Base-by-base conservation (phyloP, 2,113 vertebrate species). In the Tichodroma muraria region DNA sequence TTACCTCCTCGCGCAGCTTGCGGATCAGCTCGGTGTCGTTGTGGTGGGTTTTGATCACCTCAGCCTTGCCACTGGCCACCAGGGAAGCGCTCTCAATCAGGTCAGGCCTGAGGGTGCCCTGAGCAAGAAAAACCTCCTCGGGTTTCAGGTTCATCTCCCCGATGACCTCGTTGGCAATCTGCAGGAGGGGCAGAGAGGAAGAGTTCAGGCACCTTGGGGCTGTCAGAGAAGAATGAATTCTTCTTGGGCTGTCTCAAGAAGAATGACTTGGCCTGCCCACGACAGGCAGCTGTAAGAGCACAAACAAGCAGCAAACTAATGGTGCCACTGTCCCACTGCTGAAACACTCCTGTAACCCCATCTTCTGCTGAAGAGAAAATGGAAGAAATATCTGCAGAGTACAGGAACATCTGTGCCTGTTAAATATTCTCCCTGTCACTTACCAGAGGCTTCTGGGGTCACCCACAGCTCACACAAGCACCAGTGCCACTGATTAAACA, bases 111-210 rank as follows among this genome's bases (percentile, higher is more conserved):
- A 99, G 97, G 14, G 99, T 99, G 35, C 99, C 99, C 97, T 99
- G 99, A 6, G 99, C 99, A 93, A 99, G 98, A 47, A 99, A 99
- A 66, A 99, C 99, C 54, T 99, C 99, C 50, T 99, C 99, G 8
- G 99, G 99, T 89, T 99, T 99, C 94, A 99, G 98, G 96, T 99
- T 99, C 99, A 99, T 98, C 97, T 99, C 99, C 45, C 99, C 99
- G 10, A 99, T 99, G 61, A 99, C 99, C 97, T 99, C 99, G 88
- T 99, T 99, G 56, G 99, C 99, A 89, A 99, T 98, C 99, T 99
- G 47, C 19, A 92, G 85, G 14, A 31, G 4, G 52, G 37, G 72
- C 37, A 89, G 14, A 63, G 6, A 30, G 35, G 13, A 12, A 24
- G 8, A 7, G 30, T 4, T 73, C 8, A 0, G 0, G 24, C 23